These are phyloP conservation scores for Andricus curvator DNA, from an alignment of 2,888 invertebrate species.

Conservation along the genomic window DNA sequence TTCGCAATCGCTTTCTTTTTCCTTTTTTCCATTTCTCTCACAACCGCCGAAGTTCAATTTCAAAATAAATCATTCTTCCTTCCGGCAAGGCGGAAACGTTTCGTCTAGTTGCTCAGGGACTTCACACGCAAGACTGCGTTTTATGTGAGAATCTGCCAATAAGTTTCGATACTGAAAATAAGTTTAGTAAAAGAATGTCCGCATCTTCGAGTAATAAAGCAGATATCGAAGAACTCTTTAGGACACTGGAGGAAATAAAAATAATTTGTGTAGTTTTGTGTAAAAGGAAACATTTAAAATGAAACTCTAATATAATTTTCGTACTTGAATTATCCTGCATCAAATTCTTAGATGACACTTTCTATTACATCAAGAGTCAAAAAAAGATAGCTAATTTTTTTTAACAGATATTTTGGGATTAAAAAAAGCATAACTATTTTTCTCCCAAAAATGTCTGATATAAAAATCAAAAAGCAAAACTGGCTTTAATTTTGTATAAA, in stretches of 20 bases:
- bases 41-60: conserved; percentile 36
- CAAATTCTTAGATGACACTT: too few species aligned
- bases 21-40: conserved; percentile 14
- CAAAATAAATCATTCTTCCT: conserved; percentile 37
- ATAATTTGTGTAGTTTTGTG: background rate
- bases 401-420: too few species aligned
- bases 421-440: too few species aligned
- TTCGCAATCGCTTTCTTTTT: background rate
- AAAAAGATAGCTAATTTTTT: too few species aligned
- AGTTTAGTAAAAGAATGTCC: conserved; percentile 28
- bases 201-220: background rate
- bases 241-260: background rate
- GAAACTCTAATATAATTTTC: too few species aligned
- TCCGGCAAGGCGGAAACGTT: conserved; percentile 1
- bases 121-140: conserved; percentile 34
- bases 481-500: too few species aligned
- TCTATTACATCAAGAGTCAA: too few species aligned
- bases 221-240: conserved; percentile 2
- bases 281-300: too few species aligned
- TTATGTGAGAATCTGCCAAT: conserved; percentile 32
- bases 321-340: too few species aligned
- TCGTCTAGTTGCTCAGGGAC: conserved; percentile 27
- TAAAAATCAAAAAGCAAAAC: too few species aligned
- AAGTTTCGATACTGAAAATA: conserved; percentile 26
- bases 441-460: too few species aligned